A percentile compares a stretch with the other conserved stretches of the same genome.
These are phyloP conservation scores for Diaphora mendica DNA, from an alignment of 2,888 invertebrate genomes.

Conservation along the genomic window DNA sequence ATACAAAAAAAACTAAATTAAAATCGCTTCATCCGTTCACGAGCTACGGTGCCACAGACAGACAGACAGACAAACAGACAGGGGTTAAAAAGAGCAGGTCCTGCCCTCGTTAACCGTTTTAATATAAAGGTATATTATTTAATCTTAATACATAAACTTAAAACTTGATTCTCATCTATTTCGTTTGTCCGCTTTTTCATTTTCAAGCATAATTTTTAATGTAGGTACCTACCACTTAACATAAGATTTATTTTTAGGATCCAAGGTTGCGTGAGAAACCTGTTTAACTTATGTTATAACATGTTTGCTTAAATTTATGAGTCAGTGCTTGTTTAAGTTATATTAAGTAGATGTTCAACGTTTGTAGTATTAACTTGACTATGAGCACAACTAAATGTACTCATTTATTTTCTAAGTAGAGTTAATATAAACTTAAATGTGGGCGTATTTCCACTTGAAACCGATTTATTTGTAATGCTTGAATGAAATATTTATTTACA, in stretches of 20 bases:
- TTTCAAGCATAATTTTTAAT: not conserved
- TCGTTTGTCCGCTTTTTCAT: not conserved
- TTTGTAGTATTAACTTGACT: not conserved
- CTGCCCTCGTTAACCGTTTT: not conserved
- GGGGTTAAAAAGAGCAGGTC: not conserved
- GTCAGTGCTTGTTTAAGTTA: not conserved
- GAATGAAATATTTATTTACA: conserved; percentile 9
- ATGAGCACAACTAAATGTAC: not conserved
- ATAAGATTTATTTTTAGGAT: not conserved
- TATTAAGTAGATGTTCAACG: not conserved
- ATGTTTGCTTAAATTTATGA: not conserved
- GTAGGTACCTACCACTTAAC: not conserved
- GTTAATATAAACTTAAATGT: not conserved
- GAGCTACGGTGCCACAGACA: too few species aligned
- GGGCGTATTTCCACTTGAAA: not conserved
- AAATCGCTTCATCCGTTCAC: too few species aligned
- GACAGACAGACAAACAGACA: too few species aligned
- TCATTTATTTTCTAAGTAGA: not conserved
- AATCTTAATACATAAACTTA: not conserved
- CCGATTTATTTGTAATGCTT: not conserved
- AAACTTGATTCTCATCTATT: not conserved
- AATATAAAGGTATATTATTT: not conserved
- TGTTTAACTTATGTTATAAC: not conserved
- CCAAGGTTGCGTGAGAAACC: not conserved
- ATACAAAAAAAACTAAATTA: too few species aligned